Percentiles rank a stretch among this genome's conserved stretches.
phyloP scores from a whole-genome alignment of 2,113 vertebrate species.

The Progne subis region DNA sequence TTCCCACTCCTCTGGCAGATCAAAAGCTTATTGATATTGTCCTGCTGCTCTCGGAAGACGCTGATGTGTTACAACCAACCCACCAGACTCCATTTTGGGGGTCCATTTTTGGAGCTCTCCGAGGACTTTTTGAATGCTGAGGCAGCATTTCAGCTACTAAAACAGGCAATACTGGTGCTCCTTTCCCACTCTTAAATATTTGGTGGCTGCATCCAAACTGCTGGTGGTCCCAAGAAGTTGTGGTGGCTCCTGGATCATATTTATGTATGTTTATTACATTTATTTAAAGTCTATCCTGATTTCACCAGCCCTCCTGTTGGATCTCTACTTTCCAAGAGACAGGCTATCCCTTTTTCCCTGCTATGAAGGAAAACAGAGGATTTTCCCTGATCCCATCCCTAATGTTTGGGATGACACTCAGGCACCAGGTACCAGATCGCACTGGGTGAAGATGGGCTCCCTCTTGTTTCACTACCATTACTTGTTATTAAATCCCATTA shows the following conservation, averaged over 20 bases:
- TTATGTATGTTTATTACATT: not conserved
- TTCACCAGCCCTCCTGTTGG: rapidly evolving
- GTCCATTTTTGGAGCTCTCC: not conserved
- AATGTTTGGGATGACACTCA: rapidly evolving
- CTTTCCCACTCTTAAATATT: not conserved
- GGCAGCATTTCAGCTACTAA: not conserved
- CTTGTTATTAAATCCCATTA: not conserved
- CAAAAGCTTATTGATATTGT: not conserved
- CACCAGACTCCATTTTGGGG: not conserved
- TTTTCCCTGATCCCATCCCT: not conserved
- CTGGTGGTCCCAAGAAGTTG: not conserved
- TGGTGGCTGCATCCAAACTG: not conserved
- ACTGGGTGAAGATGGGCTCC: not conserved
- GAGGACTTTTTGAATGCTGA: not conserved
- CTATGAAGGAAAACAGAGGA: not conserved
- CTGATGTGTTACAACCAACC: not conserved
- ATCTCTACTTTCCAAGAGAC: not conserved
- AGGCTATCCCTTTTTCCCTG: not conserved
- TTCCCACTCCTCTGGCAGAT: not conserved
- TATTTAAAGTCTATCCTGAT: not conserved
- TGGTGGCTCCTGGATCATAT: not conserved
- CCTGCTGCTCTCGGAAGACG: not conserved
- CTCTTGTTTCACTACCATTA: not conserved
- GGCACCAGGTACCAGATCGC: not conserved
- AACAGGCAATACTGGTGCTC: rapidly evolving